Evolutionary conservation across 92 coral and sea anemone species (phyloP).

Genomic region (Umimayanthus kanabou): DNA sequence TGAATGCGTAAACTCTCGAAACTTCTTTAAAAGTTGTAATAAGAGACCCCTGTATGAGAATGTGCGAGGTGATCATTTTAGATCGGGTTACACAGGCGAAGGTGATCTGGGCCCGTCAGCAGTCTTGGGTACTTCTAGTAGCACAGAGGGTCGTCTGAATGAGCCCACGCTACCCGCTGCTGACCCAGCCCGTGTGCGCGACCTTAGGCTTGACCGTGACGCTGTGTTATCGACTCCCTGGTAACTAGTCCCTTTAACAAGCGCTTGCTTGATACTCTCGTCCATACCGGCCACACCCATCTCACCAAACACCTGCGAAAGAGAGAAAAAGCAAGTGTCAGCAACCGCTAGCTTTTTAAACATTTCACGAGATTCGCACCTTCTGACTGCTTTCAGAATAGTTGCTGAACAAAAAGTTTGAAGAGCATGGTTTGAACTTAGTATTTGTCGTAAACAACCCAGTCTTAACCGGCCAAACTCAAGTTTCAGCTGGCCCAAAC

Average conservation of each 20-base stretch:
- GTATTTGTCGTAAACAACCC: too few species aligned
- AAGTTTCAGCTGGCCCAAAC: too few species aligned
- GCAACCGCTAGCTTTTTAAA: background rate
- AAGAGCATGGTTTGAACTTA: too few species aligned
- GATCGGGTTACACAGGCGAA: conserved; percentile 63
- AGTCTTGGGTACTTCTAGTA: conserved; percentile 81
- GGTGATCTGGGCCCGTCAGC: conserved; percentile 66
- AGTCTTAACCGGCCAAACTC: too few species aligned
- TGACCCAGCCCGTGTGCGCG: conserved; percentile 60
- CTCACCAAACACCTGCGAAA: conserved; percentile 85
- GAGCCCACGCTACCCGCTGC: conserved; percentile 48
- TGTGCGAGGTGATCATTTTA: too few species aligned
- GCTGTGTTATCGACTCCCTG: conserved; percentile 81
- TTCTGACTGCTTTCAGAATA: background rate
- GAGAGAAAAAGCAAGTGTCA: background rate
- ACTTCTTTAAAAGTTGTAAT: too few species aligned
- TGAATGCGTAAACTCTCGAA: too few species aligned
- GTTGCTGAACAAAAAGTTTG: too few species aligned
- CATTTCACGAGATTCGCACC: background rate
- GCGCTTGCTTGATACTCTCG: conserved; percentile 91
- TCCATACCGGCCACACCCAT: conserved; percentile 96
- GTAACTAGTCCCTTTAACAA: conserved; percentile 87
- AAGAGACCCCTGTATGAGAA: too few species aligned
- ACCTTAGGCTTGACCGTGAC: conserved; percentile 69
- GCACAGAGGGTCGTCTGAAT: conserved; percentile 78